Conservation (phyloP, 1,140 invertebrate species). For the Polyergus mexicanus region DNA sequence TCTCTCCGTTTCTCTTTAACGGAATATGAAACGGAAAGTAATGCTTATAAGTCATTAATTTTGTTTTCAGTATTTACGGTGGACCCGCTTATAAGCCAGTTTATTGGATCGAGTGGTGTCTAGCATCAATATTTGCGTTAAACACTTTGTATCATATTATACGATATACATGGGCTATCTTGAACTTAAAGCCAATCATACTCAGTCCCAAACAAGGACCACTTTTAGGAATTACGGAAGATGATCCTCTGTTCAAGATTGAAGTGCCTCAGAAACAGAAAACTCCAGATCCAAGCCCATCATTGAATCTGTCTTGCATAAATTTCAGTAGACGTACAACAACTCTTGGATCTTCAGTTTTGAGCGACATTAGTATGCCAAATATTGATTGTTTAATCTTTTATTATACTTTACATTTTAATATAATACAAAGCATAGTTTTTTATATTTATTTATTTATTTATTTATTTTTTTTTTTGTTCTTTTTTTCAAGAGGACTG, state of each 20-base stretch:
- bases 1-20: neutral
- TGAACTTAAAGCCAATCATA: slow-evolving; percentile 74
- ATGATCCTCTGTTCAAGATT: slow-evolving; percentile 80
- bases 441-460: slow-evolving; percentile 39
- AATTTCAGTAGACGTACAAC: slow-evolving; percentile 77
- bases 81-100: slow-evolving; percentile 80
- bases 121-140: slow-evolving; percentile 79
- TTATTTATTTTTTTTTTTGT: slow-evolving; percentile 66
- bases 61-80: slow-evolving; percentile 76
- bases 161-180: slow-evolving; percentile 73
- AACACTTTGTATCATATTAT: slow-evolving; percentile 81
- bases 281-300: slow-evolving; percentile 67
- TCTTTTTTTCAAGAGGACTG: slow-evolving; percentile 76
- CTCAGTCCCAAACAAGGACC: slow-evolving; percentile 77
- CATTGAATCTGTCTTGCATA: slow-evolving; percentile 78
- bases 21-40: neutral
- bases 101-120: slow-evolving; percentile 80
- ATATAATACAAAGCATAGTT: slow-evolving; percentile 16
- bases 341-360: slow-evolving; percentile 72
- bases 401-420: neutral
- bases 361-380: slow-evolving; percentile 79
- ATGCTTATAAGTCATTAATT: slow-evolving; percentile 2
- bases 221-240: slow-evolving; percentile 78
- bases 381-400: neutral
- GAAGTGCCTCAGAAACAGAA: slow-evolving; percentile 67